These are phyloP conservation scores for Campopleginae sp. DNA, from an alignment of 2,888 invertebrate genomes.

Conservation along the genomic window DNA sequence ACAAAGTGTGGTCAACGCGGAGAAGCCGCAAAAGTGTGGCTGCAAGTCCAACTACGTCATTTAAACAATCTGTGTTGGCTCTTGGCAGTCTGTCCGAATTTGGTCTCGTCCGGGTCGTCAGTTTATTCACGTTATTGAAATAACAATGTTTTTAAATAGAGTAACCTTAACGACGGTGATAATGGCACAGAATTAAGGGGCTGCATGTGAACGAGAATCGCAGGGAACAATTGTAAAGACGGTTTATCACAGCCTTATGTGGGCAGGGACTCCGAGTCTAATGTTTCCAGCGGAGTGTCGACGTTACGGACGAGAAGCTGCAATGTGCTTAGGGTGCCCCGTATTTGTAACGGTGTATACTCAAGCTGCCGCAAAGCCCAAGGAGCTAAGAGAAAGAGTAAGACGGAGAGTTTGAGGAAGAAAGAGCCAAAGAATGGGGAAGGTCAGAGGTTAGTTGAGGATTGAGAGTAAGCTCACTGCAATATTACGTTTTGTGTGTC, in stretches of 20 bases:
- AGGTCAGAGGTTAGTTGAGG: constrained; percentile 10
- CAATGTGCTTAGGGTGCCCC: constrained; percentile 38
- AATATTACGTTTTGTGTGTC: constrained; percentile 61
- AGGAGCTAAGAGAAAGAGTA: constrained; percentile 3
- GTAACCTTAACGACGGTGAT: background rate
- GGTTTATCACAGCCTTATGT: constrained; percentile 37
- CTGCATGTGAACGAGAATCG: background rate
- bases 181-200: background rate
- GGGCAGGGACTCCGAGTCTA: constrained; percentile 38
- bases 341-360: constrained; percentile 43
- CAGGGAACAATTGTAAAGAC: background rate
- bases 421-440: constrained; percentile 35
- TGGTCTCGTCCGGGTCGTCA: background rate
- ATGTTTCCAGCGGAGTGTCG: constrained; percentile 54
- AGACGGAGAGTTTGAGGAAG: constrained; percentile 26
- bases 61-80: constrained; percentile 45
- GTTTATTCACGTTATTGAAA: background rate
- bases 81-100: background rate
- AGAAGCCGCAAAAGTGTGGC: constrained; percentile 15
- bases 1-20: constrained; percentile 32
- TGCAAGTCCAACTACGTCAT: constrained; percentile 20
- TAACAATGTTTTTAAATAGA: constrained; percentile 14
- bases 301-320: constrained; percentile 39
- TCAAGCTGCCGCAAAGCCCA: constrained; percentile 29
- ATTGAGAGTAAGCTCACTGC: constrained; percentile 50